phyloP scores from a whole-genome alignment of 2,113 vertebrate genomes.

The zebrafish (Danio rerio) region GRCz12tu NC_133186.1:30454501-30455000 shows the following conservation, averaged over 20 bases:
- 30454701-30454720: constrained; percentile 36
- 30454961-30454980: constrained; percentile 46
- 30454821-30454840: constrained; percentile 69
- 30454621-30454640: not conserved
- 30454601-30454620: not conserved
- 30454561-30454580: not conserved
- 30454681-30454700: constrained; percentile 57
- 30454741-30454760: constrained; percentile 63
- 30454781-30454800: constrained; percentile 38
- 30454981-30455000: not conserved
- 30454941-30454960: constrained; percentile 67
- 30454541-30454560: not conserved
- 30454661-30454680: constrained; percentile 61
- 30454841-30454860: constrained; percentile 66
- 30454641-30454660: constrained; percentile 51
- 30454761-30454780: constrained; percentile 46
- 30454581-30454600: not conserved
- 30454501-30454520: not conserved
- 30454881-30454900: constrained; percentile 75
- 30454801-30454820: not conserved
- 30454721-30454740: constrained; percentile 51
- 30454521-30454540: not conserved
- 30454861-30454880: constrained; percentile 67
- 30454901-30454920: constrained; percentile 58
- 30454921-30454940: constrained; percentile 70